Evolutionary conservation across 1,140 invertebrate species (phyloP), one percentile per base, ranked within the genome.

Genomic region (Ruditapes philippinarum): DNA sequence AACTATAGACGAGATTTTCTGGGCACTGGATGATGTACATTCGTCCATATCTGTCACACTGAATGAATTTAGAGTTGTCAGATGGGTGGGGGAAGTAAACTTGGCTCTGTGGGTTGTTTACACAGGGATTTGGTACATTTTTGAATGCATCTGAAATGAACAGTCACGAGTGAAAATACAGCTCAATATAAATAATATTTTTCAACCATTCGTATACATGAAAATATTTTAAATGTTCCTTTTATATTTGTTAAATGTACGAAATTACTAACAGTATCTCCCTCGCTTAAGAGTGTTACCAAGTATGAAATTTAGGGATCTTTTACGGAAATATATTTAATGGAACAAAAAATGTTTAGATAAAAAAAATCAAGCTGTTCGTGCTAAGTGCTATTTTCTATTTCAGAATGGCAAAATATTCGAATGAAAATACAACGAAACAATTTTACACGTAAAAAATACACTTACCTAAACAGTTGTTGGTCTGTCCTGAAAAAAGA

Each of bases 21-120:
- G 92, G 92, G 38, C 92, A 93, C 62, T 91, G 91, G 40, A 93
- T 92, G 65, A 93, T 89, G 78, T 92, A 93, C 90, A 93, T 92
- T 0, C 90, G 70, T 22, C 82, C 88, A 33, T 88, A 89, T 60
- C 90, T 74, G 89, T 92, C 92, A 78, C 92, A 93, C 87, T 93
- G 91, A 60, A 93, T 84, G 88, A 92, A 93, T 81, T 93, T 93
- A 74, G 76, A 89, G 83, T 76, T 82, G 90, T 93, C 92, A 0
- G 28, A 60, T 54, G 91, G 91, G 73, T 93, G 90, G 25, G 90
- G 83, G 70, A 91, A 93, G 65, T 90, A 90, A 33, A 92, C 60
- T 38, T 89, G 76, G 0, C 76, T 73, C 19, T 74, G 60, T 49
- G 84, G 83, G 84, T 90, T 90, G 86, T 81, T 80, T 49, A 40